phyloP scores from a whole-genome alignment of 2,113 vertebrate genomes.

The Salvator merianae region DNA sequence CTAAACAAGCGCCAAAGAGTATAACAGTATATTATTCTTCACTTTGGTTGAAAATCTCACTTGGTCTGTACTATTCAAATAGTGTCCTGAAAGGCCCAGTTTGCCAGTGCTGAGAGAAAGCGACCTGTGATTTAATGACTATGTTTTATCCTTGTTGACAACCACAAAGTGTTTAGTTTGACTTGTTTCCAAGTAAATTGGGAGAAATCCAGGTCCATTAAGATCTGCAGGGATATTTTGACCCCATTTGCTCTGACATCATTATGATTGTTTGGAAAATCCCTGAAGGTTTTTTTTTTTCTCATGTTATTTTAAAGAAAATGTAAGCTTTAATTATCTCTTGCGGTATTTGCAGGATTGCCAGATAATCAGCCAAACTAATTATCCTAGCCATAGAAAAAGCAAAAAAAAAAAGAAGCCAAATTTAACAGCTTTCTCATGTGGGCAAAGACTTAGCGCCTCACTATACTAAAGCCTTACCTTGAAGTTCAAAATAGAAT shows the following conservation, averaged over 20 bases:
- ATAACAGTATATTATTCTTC: not conserved
- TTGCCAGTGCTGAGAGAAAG: not conserved
- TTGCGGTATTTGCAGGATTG: too few relatives aligned
- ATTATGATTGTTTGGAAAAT: not conserved
- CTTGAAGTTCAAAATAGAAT: too few relatives aligned
- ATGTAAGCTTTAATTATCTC: not conserved
- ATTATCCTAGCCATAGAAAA: too few relatives aligned
- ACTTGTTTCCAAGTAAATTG: not conserved
- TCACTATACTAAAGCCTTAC: too few relatives aligned
- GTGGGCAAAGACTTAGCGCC: not conserved
- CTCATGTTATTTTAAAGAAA: not conserved
- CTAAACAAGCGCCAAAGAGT: not conserved
- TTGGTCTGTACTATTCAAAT: not conserved
- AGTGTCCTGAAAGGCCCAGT: not conserved
- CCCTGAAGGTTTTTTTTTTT: not conserved
- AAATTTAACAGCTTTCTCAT: not conserved
- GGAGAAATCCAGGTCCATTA: not conserved
- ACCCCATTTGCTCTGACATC: not conserved
- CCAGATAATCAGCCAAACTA: too few relatives aligned
- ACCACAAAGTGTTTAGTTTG: not conserved
- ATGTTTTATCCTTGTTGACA: not conserved
- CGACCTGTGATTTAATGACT: not conserved
- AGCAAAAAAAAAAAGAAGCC: too few relatives aligned
- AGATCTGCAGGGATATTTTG: not conserved
- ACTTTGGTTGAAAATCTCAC: not conserved